Evolutionary conservation across 1,140 invertebrate species (phyloP).

Genomic region (Kradibia gibbosae): DNA sequence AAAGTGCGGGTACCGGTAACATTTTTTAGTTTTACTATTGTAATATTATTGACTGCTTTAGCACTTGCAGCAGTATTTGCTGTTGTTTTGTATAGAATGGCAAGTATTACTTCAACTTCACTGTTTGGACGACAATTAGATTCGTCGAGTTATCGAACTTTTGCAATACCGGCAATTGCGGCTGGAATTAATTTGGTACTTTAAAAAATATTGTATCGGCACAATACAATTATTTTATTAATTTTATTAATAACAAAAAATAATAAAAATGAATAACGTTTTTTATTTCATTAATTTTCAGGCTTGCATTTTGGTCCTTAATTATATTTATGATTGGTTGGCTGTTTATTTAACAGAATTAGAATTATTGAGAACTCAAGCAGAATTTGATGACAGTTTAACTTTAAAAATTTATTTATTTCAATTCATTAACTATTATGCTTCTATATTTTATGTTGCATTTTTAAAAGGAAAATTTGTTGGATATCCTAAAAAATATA

Average conservation of each 20-base stretch:
- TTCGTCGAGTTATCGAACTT: slow-evolving; percentile 81
- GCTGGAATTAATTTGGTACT: slow-evolving; percentile 88
- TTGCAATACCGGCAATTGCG: slow-evolving; percentile 88
- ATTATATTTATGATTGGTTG: slow-evolving; percentile 90
- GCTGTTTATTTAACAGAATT: slow-evolving; percentile 94
- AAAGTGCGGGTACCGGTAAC: slow-evolving; percentile 83
- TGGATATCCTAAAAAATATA: slow-evolving; percentile 87
- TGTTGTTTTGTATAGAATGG: slow-evolving; percentile 94
- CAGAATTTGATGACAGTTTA: slow-evolving; percentile 97
- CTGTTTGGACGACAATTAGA: slow-evolving; percentile 78
- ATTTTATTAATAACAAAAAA: neutral
- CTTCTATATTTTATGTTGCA: slow-evolving; percentile 98
- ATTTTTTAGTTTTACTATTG: slow-evolving; percentile 87
- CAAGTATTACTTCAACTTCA: slow-evolving; percentile 85
- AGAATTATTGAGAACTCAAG: slow-evolving; percentile 95
- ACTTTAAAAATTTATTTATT: slow-evolving; percentile 98
- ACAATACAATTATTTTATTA: slow-evolving; percentile 11
- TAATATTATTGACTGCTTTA: slow-evolving; percentile 83
- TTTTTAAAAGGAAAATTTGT: slow-evolving; percentile 97
- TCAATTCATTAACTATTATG: slow-evolving; percentile 99
- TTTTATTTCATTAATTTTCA: slow-evolving; percentile 48
- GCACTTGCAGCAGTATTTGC: slow-evolving; percentile 90
- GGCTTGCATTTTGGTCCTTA: slow-evolving; percentile 87
- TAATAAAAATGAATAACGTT: no score
- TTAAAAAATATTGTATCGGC: slow-evolving; percentile 58